phyloP scores from a whole-genome alignment of 2,888 invertebrate species.

The Arrhopalites spinosus region DNA sequence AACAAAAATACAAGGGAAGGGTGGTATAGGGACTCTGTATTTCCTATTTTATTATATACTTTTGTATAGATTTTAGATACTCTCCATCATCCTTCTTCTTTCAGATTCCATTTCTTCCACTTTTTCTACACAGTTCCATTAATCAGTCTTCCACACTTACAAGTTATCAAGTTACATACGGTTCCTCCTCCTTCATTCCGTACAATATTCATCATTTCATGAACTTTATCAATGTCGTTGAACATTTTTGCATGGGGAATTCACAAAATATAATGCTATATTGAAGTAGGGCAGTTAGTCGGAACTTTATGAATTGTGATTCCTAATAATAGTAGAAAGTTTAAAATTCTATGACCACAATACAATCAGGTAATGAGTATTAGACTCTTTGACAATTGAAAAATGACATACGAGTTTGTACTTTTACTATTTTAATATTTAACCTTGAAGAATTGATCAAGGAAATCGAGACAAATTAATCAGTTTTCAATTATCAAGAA shows the following conservation, averaged over 20 bases:
- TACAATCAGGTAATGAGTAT: too few species aligned
- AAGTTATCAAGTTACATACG: not conserved
- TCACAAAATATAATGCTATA: too few species aligned
- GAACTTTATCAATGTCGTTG: too few species aligned
- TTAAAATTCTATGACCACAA: too few species aligned
- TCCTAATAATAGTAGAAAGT: too few species aligned
- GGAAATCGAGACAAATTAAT: not conserved
- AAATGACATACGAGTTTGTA: too few species aligned
- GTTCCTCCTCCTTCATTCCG: not conserved
- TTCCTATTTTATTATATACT: not conserved
- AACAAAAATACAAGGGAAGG: conserved; percentile 1
- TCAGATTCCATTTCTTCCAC: not conserved
- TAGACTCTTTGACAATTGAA: too few species aligned
- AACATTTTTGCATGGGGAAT: too few species aligned
- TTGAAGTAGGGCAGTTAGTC: too few species aligned
- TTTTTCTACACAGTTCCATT: not conserved
- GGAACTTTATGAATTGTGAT: too few species aligned
- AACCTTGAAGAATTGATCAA: not conserved
- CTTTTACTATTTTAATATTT: not conserved
- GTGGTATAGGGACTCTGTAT: not conserved
- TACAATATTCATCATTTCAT: not conserved
- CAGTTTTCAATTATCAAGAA: too few species aligned
- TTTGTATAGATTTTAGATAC: not conserved
- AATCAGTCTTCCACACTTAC: not conserved
- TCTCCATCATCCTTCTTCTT: not conserved